phyloP scores from a whole-genome alignment of 2,113 vertebrate genomes.

The Dascyllus trimaculatus region DNA sequence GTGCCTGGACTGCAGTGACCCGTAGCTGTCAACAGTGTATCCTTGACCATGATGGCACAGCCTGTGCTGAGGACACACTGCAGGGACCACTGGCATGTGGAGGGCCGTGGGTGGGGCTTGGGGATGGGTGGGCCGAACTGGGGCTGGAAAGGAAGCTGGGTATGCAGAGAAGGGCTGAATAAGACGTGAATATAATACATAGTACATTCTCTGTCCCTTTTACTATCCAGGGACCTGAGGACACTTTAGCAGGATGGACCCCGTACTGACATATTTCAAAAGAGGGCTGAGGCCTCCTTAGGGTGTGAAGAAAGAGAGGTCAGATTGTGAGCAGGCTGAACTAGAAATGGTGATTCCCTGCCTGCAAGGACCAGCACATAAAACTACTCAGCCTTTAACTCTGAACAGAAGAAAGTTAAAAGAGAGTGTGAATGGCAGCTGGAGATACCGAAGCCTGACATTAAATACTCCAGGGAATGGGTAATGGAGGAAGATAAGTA shows the following conservation, averaged over 20 bases:
- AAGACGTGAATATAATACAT: slow-evolving; percentile 15
- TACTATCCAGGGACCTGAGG: background rate
- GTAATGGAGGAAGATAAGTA: slow-evolving; percentile 19
- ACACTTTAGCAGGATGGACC: slow-evolving; percentile 1
- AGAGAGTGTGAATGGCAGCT: slow-evolving; percentile 23
- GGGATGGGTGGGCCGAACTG: slow-evolving; percentile 14
- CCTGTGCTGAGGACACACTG: slow-evolving; percentile 65
- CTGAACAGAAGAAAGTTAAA: slow-evolving; percentile 20
- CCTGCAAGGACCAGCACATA: background rate
- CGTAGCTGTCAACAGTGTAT: slow-evolving; percentile 76
- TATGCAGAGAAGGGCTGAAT: background rate
- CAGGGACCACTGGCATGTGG: slow-evolving; percentile 53
- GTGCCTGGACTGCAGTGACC: slow-evolving; percentile 72
- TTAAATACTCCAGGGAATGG: background rate
- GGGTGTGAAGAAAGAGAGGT: slow-evolving; percentile 26
- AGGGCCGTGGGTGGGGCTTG: slow-evolving; percentile 46
- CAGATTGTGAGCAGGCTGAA: slow-evolving; percentile 20
- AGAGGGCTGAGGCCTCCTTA: slow-evolving; percentile 7
- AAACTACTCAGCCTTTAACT: slow-evolving; percentile 26
- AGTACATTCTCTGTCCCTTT: background rate
- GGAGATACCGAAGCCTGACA: slow-evolving; percentile 32
- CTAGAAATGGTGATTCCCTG: slow-evolving; percentile 19
- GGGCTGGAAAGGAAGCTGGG: slow-evolving; percentile 18
- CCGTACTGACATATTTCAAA: slow-evolving; percentile 15
- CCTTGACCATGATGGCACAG: slow-evolving; percentile 69